These are phyloP conservation scores for Oryctes rhinoceros DNA, from an alignment of 1,140 invertebrate species.

Conservation along the genomic window DNA sequence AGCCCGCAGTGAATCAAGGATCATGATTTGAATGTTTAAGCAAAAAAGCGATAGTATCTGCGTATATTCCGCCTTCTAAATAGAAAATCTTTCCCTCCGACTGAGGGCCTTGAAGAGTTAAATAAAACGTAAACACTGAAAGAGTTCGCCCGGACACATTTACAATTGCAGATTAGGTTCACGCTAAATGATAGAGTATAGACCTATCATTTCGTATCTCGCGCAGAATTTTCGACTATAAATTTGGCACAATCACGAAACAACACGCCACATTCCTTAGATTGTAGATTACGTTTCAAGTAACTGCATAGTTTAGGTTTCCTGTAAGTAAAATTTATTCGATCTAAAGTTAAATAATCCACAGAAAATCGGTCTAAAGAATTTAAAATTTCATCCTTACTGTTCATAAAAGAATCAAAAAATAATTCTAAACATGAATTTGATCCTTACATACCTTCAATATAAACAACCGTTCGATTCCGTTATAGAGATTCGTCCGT, in stretches of 20 bases:
- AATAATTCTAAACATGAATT: neutral
- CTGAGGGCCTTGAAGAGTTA: too few relatives aligned
- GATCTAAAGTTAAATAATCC: neutral
- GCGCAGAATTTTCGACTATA: neutral
- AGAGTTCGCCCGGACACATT: neutral
- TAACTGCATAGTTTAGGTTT: neutral
- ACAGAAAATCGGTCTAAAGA: neutral
- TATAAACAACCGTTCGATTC: neutral
- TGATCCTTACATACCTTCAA: neutral
- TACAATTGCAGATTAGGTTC: neutral
- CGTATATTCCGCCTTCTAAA: too few relatives aligned
- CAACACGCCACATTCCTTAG: conserved; percentile 16
- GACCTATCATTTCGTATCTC: neutral
- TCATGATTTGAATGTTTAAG: neutral
- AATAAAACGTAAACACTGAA: too few relatives aligned
- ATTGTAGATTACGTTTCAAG: neutral
- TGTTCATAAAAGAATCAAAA: too few relatives aligned
- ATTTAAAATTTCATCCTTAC: neutral
- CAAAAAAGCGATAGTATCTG: too few relatives aligned
- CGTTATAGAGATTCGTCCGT: neutral
- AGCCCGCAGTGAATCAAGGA: neutral
- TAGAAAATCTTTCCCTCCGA: too few relatives aligned
- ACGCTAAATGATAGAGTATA: neutral
- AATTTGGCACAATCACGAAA: neutral
- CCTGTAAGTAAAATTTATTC: neutral